Base-by-base conservation (phyloP, 2,113 vertebrate species). In the Oxyruncus cristatus region DNA sequence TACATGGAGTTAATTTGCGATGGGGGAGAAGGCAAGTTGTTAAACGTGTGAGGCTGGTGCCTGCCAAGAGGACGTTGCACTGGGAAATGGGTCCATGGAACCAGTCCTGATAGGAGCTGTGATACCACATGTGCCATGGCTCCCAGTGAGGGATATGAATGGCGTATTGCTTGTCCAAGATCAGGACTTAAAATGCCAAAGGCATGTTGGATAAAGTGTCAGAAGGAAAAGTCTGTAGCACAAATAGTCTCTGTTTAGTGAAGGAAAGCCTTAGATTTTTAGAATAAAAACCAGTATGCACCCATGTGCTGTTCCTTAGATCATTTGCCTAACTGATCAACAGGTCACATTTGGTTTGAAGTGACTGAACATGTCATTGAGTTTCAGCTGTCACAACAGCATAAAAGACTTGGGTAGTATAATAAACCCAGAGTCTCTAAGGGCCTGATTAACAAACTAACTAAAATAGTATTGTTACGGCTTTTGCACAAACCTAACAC, bases 31-130 rank as follows among this genome's bases (percentile, higher is more conserved):
- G 39, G 26, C 3, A 0, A 2, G 0, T 13, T 24, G 7, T 55
- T 59, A 2, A 0, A 12, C 5, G 2, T 3, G 1, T 0, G 11
- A 39, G 13, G 17, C 3, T 55, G 22, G 0, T 13, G 7, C 8
- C 28, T n/a, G 10, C 13, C 22, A 6, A 11, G 30, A 0, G 3
- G 9, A 8, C 0, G 3, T 17, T n/a, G 14, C 12, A 0, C 23
- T 26, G 49, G 21, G 17, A 39, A 46, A 6, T 4, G 37, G 30
- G 11, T 47, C 19, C 4, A 2, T 4, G 1, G 28, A 18, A 8
- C 12, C 13, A 1, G 6, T 7, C 46, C 24, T 20, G 17, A 12
- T 20, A 49, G 53, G 32, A 83, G 21, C 62, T 10, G 13, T 14
- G 35, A 2, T 7, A 8, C 10, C 16, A 4, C 35, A 11, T 4